Evolutionary conservation across 2,113 vertebrate genomes (phyloP).

Genomic region (Rhegmatorhina hoffmannsi): DNA sequence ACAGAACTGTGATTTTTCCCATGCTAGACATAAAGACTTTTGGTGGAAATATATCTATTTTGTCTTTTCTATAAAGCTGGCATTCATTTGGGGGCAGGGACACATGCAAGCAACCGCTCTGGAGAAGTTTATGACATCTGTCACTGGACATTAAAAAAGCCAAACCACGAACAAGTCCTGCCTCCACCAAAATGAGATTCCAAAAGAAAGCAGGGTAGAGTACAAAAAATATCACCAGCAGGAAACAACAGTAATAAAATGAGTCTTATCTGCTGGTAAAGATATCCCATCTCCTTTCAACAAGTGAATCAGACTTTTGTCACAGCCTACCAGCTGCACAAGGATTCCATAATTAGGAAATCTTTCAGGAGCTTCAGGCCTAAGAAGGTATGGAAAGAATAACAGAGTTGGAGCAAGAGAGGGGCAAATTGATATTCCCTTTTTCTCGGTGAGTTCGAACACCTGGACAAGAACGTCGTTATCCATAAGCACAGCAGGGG

Average conservation of each 20-base stretch:
- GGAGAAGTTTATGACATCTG: neutral
- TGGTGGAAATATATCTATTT: accelerated
- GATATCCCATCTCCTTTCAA: neutral
- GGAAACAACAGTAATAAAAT: neutral
- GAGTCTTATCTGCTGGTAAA: neutral
- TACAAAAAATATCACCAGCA: neutral
- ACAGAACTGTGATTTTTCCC: neutral
- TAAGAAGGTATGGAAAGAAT: neutral
- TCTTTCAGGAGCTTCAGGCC: neutral
- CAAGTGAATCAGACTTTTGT: neutral
- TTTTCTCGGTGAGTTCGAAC: accelerated
- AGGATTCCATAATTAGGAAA: accelerated
- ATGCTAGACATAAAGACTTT: accelerated
- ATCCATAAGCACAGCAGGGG: accelerated
- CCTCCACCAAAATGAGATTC: neutral
- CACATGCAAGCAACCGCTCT: neutral
- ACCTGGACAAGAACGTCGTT: accelerated
- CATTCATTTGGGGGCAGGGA: neutral
- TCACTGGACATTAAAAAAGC: neutral
- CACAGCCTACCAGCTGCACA: neutral
- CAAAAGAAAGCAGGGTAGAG: neutral
- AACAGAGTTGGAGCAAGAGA: accelerated
- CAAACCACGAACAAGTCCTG: neutral
- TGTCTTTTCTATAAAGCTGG: neutral
- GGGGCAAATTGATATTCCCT: accelerated